Base-by-base conservation (phyloP, 1,140 invertebrate genomes). In the Rhyzopertha dominica region DNA sequence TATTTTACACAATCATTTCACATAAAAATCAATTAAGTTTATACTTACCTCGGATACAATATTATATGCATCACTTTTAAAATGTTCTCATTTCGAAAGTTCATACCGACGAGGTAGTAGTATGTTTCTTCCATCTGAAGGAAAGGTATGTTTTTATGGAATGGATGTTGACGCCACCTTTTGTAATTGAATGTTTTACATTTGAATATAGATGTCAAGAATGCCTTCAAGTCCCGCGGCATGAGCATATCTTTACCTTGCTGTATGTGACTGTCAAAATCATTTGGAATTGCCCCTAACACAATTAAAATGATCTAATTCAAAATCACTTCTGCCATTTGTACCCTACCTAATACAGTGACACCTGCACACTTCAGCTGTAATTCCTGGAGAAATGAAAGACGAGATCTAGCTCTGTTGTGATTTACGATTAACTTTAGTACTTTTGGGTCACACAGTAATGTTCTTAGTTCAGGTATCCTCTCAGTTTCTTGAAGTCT, bases 1-100 rank as follows among this genome's bases (percentile, higher is more conserved):
- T 25, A 31, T 16, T 18, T 29, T 12, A 8, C n/a, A 14, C 19
- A 38, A 19, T 25, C 3, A 28, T 8, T n/a, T 35, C 9, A 39
- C n/a, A 35, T 24, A 22, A 4, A 22, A 35, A 43, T 24, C 16
- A 48, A 43, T 53, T 35, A 47, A 57, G 35, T 35, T 56, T 62
- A 34, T 71, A 67, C 68, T 60, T 70, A 74, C 75, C 65, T 71
- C 17, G 74, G 72, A 67, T 80, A 78, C 26, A 80, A 56, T 22
- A 78, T 39, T 36, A 77, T 69, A 28, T 70, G 63, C 43, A 75
- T 65, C 59, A 76, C 77, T 28, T 68, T 54, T 54, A 61, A 70
- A 58, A 81, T 78, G 25, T 74, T 70, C 22, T 68, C 42, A 13
- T 58, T 30, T 9, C 61, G 54, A 61, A 73, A 80, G 16, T 68